These are phyloP conservation scores for Turnix velox DNA, from an alignment of 2,113 vertebrate species.

Conservation along the genomic window DNA sequence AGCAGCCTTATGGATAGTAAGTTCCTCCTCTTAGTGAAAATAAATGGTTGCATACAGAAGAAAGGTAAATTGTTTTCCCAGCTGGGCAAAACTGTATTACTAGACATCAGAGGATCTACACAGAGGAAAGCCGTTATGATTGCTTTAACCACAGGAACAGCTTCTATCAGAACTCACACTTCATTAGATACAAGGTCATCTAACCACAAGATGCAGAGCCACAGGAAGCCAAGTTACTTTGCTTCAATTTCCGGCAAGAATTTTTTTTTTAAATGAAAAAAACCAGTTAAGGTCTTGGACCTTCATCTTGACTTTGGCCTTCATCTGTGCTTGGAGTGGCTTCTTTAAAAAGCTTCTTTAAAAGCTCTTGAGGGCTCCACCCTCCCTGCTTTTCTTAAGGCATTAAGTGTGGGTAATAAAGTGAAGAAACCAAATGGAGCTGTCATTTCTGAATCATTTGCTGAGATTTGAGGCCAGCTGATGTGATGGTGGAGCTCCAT, in stretches of 20 bases:
- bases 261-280: background rate
- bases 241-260: background rate
- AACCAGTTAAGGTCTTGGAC: accelerated
- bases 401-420: background rate
- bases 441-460: constrained; percentile 5
- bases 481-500: background rate
- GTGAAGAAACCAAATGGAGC: background rate
- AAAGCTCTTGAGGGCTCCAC: background rate
- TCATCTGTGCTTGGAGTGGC: background rate
- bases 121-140: background rate
- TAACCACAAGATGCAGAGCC: background rate
- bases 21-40: background rate
- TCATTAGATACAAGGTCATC: background rate
- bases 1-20: background rate
- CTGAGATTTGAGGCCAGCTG: background rate
- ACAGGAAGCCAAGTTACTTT: background rate
- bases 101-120: background rate
- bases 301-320: background rate
- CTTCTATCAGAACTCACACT: background rate
- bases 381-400: background rate
- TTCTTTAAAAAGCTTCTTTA: background rate
- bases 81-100: background rate
- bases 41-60: background rate
- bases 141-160: background rate
- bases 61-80: background rate